Conservation (phyloP, 1,140 invertebrate genomes). For the Zaprionus africanus region DNA sequence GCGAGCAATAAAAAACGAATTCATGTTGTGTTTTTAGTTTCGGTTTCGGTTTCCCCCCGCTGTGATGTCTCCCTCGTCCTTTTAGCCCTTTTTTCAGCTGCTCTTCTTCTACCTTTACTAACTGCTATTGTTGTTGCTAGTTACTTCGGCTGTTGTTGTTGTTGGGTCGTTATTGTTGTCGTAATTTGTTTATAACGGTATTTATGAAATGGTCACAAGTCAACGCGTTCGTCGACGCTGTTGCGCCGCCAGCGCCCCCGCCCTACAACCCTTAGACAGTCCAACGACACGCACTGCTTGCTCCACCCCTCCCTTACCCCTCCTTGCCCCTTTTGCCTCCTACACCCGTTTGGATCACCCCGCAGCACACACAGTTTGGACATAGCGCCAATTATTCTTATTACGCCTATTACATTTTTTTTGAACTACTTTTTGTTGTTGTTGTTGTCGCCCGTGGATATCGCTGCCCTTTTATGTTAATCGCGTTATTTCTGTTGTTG, state of each 20-base stretch:
- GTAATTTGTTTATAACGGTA: slow-evolving; percentile 84
- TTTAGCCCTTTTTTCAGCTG: slow-evolving; percentile 30
- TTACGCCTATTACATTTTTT: slow-evolving; percentile 78
- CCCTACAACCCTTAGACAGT: slow-evolving; percentile 31
- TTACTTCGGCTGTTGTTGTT: slow-evolving; percentile 48
- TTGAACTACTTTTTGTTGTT: slow-evolving; percentile 73
- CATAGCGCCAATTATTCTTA: slow-evolving; percentile 77
- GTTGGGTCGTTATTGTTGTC: slow-evolving; percentile 67
- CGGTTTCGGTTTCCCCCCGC: slow-evolving; percentile 16
- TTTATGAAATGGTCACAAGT: slow-evolving; percentile 84
- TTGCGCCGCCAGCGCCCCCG: slow-evolving; percentile 8
- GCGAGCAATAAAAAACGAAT: slow-evolving; percentile 80
- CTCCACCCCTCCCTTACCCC: neutral
- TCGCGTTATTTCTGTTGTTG: slow-evolving; percentile 45
- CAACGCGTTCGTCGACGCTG: slow-evolving; percentile 66
- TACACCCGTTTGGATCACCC: slow-evolving; percentile 19
- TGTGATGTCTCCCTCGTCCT: slow-evolving; percentile 33
- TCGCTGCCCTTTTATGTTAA: slow-evolving; percentile 81
- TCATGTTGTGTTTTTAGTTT: slow-evolving; percentile 33
- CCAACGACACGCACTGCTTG: slow-evolving; percentile 53
- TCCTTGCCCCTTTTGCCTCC: neutral
- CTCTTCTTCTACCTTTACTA: neutral
- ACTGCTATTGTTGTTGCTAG: slow-evolving; percentile 36
- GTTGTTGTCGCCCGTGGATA: slow-evolving; percentile 33
- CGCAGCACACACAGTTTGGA: slow-evolving; percentile 25